phyloP scores from a whole-genome alignment of 1,140 invertebrate species.

The Magallana angulata region DNA sequence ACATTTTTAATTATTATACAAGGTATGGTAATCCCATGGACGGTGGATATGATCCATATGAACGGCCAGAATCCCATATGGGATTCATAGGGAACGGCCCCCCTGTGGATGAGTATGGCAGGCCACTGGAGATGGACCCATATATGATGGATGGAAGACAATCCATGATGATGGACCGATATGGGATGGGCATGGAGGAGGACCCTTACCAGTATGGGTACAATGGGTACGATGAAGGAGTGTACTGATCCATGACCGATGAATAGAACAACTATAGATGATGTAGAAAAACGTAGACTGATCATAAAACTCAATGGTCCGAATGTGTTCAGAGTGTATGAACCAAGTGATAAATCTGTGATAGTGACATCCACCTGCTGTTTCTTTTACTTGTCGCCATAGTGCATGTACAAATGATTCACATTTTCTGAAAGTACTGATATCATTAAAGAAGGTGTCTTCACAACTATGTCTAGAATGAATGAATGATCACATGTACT shows the following conservation, averaged over 20 bases:
- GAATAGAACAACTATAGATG: not conserved
- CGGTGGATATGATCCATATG: constrained; percentile 73
- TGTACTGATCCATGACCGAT: not conserved
- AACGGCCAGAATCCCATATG: constrained; percentile 73
- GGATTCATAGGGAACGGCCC: constrained; percentile 72
- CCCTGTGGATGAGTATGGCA: constrained; percentile 64
- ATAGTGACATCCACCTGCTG: not conserved
- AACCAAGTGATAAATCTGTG: constrained; percentile 14
- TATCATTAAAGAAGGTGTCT: too few relatives aligned
- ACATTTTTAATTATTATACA: not conserved
- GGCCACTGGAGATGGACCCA: constrained; percentile 49
- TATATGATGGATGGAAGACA: not conserved
- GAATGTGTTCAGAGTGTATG: constrained; percentile 10
- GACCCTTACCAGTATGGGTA: constrained; percentile 15
- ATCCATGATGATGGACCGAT: constrained; percentile 25
- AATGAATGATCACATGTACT: too few relatives aligned
- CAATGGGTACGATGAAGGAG: not conserved
- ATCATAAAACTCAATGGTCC: not conserved
- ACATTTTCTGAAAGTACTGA: too few relatives aligned
- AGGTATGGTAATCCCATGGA: not conserved
- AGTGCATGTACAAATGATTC: too few relatives aligned
- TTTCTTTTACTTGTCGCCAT: not conserved
- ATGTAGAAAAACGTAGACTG: not conserved
- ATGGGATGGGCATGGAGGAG: not conserved
- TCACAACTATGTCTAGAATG: too few relatives aligned